A percentile compares a stretch with the other conserved stretches of the same genome.
Conservation (phyloP, 2,113 vertebrate genomes). For the Sterrhoptilus dennistouni region DNA sequence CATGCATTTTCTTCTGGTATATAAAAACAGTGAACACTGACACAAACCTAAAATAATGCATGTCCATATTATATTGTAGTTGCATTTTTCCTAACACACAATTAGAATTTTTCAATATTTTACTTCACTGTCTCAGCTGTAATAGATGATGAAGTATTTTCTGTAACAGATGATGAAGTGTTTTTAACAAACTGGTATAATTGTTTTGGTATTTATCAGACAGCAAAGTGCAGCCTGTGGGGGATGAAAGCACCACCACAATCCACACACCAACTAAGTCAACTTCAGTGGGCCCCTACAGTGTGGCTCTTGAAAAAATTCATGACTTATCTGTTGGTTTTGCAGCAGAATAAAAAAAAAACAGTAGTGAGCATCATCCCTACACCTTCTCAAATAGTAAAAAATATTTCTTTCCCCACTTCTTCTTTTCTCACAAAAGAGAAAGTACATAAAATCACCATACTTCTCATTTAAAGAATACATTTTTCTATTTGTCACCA, state of each 20-base stretch:
- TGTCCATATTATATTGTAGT: background rate
- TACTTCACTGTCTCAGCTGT: background rate
- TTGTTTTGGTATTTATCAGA: background rate
- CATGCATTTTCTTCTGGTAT: background rate
- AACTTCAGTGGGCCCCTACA: background rate
- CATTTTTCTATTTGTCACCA: background rate
- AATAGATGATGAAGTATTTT: background rate
- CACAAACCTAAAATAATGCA: background rate
- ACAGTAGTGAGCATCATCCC: background rate
- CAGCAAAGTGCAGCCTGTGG: background rate
- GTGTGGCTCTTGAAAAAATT: background rate
- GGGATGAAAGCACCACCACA: background rate
- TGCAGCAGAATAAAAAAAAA: background rate
- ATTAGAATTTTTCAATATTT: background rate
- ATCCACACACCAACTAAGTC: background rate
- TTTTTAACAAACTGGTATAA: background rate
- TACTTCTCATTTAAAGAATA: background rate
- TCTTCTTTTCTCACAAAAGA: background rate
- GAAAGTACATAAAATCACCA: background rate
- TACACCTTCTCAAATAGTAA: background rate
- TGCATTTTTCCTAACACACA: background rate
- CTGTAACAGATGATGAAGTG: background rate
- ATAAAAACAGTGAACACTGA: background rate
- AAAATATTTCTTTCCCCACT: background rate
- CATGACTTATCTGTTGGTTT: background rate